A percentile compares a stretch with the other conserved stretches of the same genome.
Conservation (phyloP, 2,888 invertebrate genomes). For the Cabera pusaria region DNA sequence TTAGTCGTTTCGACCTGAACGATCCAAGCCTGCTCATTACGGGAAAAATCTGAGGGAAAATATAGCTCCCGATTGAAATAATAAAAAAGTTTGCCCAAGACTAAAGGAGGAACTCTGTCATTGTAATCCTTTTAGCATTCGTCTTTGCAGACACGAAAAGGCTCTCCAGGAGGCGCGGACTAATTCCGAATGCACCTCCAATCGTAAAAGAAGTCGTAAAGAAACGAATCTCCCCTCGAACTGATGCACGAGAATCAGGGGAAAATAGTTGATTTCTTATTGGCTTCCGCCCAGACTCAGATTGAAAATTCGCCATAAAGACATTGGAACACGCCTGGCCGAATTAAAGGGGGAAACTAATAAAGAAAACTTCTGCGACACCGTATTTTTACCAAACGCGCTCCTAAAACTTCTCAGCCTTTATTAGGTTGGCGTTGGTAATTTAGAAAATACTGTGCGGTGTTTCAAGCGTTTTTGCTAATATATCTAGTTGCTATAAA, state of each 20-base stretch:
- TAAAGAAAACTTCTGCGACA: slow-evolving; percentile 83
- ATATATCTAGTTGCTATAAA: no score
- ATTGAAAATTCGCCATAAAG: slow-evolving; percentile 83
- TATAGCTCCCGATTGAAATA: slow-evolving; percentile 23
- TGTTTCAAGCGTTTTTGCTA: slow-evolving; percentile 49
- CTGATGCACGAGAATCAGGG: slow-evolving; percentile 78
- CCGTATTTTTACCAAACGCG: slow-evolving; percentile 79
- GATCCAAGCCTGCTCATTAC: slow-evolving; percentile 24
- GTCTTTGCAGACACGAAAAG: slow-evolving; percentile 76
- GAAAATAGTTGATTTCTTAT: slow-evolving; percentile 83
- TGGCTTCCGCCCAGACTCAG: slow-evolving; percentile 80
- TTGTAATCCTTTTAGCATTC: slow-evolving; percentile 80
- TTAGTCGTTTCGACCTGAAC: slow-evolving; percentile 32
- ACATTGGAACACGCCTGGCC: slow-evolving; percentile 80
- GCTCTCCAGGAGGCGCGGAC: slow-evolving; percentile 71
- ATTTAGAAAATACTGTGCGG: slow-evolving; percentile 62
- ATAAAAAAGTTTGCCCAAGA: slow-evolving; percentile 27
- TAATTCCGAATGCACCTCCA: slow-evolving; percentile 82
- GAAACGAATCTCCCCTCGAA: slow-evolving; percentile 74
- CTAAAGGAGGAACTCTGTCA: slow-evolving; percentile 45
- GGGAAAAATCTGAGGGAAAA: slow-evolving; percentile 13
- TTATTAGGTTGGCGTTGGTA: slow-evolving; percentile 71
- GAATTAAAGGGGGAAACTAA: slow-evolving; percentile 82
- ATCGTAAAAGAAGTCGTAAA: slow-evolving; percentile 83
- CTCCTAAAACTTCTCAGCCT: slow-evolving; percentile 72